phyloP scores from a whole-genome alignment of 2,797 vertebrate genomes.

The Eidolon dupreanum region DNA sequence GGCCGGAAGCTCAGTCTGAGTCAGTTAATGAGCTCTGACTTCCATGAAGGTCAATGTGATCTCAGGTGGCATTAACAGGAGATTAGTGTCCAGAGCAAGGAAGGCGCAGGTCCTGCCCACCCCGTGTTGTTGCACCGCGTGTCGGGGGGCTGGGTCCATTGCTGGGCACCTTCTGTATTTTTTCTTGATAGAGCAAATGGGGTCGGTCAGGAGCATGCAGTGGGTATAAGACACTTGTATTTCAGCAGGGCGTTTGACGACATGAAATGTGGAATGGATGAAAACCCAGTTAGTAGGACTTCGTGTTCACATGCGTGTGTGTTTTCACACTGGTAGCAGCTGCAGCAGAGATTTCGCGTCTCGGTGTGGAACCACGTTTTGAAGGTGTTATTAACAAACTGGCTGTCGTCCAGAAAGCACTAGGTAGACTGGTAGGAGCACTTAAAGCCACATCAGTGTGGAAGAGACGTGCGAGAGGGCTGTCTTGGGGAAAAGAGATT shows the following conservation, averaged over 20 bases:
- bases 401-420: constrained; percentile 22
- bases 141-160: not conserved
- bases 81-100: not conserved
- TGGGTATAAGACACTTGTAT: not conserved
- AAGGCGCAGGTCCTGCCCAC: not conserved
- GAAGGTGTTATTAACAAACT: constrained; percentile 28
- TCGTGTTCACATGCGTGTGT: fast-evolving
- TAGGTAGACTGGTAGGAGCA: not conserved
- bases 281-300: not conserved
- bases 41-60: not conserved
- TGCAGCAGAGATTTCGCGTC: not conserved
- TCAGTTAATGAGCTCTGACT: not conserved
- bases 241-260: not conserved
- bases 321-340: not conserved
- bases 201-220: not conserved
- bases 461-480: not conserved
- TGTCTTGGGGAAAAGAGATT: not conserved
- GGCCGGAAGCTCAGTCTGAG: not conserved
- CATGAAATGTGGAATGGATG: not conserved
- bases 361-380: not conserved
- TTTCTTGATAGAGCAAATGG: not conserved
- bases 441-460: not conserved
- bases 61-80: not conserved
- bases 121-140: fast-evolving
- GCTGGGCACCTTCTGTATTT: not conserved